Percentiles rank a stretch among this genome's conserved stretches.
phyloP scores from a whole-genome alignment of 1,140 invertebrate genomes.

The Chymomyza costata region DNA sequence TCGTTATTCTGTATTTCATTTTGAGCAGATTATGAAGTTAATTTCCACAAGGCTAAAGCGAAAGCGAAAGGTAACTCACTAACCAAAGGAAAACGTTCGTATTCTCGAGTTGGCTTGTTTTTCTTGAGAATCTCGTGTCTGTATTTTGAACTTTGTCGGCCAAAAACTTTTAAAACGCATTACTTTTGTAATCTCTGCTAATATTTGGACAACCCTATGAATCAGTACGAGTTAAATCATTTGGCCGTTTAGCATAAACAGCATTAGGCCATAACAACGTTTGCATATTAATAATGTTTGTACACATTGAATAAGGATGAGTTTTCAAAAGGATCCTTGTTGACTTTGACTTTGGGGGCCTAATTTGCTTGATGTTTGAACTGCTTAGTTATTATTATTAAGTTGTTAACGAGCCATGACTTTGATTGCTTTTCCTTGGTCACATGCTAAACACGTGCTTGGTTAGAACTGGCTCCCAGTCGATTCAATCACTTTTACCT shows the following conservation, averaged over 20 bases:
- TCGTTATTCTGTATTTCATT: slow-evolving; percentile 43
- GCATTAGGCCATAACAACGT: slow-evolving; percentile 43
- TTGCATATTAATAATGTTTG: slow-evolving; percentile 61
- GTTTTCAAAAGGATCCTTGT: slow-evolving; percentile 9
- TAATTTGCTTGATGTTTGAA: slow-evolving; percentile 16
- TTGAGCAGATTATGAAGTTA: slow-evolving; percentile 57
- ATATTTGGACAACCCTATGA: too few species aligned
- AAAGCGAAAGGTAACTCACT: too few species aligned
- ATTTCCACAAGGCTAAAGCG: slow-evolving; percentile 54
- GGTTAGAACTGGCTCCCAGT: too few species aligned
- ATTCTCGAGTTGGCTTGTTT: too few species aligned
- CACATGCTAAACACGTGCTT: slow-evolving; percentile 20
- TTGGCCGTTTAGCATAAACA: slow-evolving; percentile 24
- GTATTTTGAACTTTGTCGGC: too few species aligned
- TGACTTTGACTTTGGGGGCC: slow-evolving; percentile 21
- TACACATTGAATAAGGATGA: slow-evolving; percentile 4
- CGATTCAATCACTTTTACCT: too few species aligned
- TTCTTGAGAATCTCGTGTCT: too few species aligned
- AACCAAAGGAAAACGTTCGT: too few species aligned
- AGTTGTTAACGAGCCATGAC: slow-evolving; percentile 1
- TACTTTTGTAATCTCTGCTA: slow-evolving; percentile 54
- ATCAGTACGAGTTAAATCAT: too few species aligned
- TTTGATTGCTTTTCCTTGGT: slow-evolving; percentile 3
- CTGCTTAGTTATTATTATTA: not conserved
- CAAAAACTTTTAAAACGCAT: slow-evolving; percentile 60